Evolutionary conservation across 2,113 vertebrate species (phyloP).

Genomic region (Cygnus atratus): DNA sequence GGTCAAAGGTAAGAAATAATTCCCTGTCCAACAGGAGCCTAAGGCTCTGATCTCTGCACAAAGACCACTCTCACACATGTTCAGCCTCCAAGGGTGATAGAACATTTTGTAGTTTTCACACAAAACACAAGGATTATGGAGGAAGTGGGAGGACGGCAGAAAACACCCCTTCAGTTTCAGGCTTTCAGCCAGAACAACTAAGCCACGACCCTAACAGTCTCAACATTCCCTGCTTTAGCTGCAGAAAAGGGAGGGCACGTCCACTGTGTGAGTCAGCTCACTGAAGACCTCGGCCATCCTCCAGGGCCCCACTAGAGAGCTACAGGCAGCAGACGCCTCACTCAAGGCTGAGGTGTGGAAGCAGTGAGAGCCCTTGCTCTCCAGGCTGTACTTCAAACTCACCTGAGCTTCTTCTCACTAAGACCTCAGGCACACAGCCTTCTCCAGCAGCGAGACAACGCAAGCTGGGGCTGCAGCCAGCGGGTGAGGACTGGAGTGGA

Average conservation of each 20-base stretch:
- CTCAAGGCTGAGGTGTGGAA: background rate
- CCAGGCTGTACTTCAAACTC: background rate
- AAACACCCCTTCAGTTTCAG: background rate
- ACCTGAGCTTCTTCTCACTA: background rate
- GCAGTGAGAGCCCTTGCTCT: background rate
- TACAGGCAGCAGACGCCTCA: rapidly evolving
- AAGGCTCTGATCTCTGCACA: background rate
- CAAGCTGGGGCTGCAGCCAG: rapidly evolving
- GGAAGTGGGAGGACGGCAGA: background rate
- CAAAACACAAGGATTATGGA: background rate
- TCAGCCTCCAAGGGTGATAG: background rate
- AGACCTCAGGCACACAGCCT: background rate
- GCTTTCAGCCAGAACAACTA: constrained; percentile 4
- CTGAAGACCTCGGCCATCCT: background rate
- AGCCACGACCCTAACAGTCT: background rate
- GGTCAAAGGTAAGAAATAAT: background rate
- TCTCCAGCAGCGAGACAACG: background rate
- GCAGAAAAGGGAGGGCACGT: background rate
- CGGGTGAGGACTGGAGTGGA: background rate
- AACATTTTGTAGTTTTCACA: background rate
- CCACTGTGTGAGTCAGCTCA: background rate
- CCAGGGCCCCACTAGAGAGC: rapidly evolving
- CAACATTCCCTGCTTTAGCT: background rate
- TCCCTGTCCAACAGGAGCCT: background rate
- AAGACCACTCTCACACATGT: background rate